A percentile compares a stretch with the other conserved stretches of the same genome.
These are phyloP conservation scores for Caenorhabditis sp. DNA, from an alignment of 2,888 invertebrate species.

Conservation along the genomic window DNA sequence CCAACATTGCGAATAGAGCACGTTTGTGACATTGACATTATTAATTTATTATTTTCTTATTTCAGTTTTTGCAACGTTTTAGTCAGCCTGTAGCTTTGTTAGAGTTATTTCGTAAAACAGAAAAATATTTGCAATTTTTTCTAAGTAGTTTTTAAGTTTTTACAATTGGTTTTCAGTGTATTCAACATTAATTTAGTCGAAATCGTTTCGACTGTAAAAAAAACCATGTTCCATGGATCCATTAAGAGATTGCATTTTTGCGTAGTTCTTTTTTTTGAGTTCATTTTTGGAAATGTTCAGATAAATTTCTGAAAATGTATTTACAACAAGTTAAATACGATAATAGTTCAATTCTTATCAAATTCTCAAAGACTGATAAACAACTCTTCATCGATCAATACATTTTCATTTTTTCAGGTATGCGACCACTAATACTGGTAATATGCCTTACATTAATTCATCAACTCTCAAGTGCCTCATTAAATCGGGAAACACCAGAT, in stretches of 20 bases:
- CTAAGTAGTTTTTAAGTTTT: too few relatives aligned
- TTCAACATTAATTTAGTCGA: too few relatives aligned
- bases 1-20: background rate
- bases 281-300: background rate
- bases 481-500: constrained; percentile 4
- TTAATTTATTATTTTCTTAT: background rate
- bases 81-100: too few relatives aligned
- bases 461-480: constrained; percentile 3
- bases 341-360: too few relatives aligned
- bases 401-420: constrained; percentile 2
- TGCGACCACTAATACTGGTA: constrained; percentile 23
- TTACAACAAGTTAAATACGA: background rate
- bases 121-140: too few relatives aligned
- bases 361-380: too few relatives aligned
- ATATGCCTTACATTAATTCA: constrained; percentile 7
- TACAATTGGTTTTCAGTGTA: too few relatives aligned
- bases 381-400: background rate
- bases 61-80: background rate
- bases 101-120: too few relatives aligned
- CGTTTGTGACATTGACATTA: background rate
- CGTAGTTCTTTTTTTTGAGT: too few relatives aligned
- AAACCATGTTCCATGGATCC: too few relatives aligned
- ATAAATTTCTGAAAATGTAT: background rate
- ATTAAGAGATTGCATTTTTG: too few relatives aligned
- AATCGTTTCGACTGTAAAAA: too few relatives aligned